A percentile compares a stretch with the other conserved stretches of the same genome.
Conservation (phyloP, 2,888 invertebrate species). For the Torymus texanus region DNA sequence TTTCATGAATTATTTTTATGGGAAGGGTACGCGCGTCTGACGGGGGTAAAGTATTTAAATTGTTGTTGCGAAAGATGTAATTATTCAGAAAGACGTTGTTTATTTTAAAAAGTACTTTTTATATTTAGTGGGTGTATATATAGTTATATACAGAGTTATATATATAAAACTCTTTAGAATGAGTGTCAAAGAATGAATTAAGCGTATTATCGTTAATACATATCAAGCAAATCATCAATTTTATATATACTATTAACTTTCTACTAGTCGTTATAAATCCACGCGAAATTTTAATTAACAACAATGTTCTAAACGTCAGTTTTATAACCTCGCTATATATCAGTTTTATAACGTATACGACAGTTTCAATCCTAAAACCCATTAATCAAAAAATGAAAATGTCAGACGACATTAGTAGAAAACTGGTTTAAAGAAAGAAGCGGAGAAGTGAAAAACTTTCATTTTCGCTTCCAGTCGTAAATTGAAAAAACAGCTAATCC, state of each 20-base stretch:
- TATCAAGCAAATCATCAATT: too few relatives aligned
- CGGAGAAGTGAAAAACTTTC: constrained; percentile 36
- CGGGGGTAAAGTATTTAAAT: too few relatives aligned
- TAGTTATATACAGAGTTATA: too few relatives aligned
- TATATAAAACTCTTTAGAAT: too few relatives aligned
- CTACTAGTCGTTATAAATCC: not conserved
- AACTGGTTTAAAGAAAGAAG: constrained; percentile 31
- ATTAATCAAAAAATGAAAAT: constrained; percentile 32
- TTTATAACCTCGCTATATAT: not conserved
- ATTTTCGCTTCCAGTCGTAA: constrained; percentile 18
- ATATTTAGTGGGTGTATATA: too few relatives aligned
- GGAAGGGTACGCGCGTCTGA: not conserved
- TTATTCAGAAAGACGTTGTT: too few relatives aligned
- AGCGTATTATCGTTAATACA: too few relatives aligned
- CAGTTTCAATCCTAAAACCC: constrained; percentile 26
- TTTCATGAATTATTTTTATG: not conserved
- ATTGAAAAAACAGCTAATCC: constrained; percentile 4
- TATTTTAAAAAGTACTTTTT: too few relatives aligned
- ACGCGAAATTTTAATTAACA: constrained; percentile 15
- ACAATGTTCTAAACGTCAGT: not conserved
- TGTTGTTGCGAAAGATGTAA: too few relatives aligned
- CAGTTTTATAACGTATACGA: not conserved
- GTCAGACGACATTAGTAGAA: constrained; percentile 6
- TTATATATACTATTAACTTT: too few relatives aligned
- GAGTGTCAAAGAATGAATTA: too few relatives aligned